These are phyloP conservation scores for Torymus tubicola DNA, from an alignment of 2,888 invertebrate species.

Conservation along the genomic window DNA sequence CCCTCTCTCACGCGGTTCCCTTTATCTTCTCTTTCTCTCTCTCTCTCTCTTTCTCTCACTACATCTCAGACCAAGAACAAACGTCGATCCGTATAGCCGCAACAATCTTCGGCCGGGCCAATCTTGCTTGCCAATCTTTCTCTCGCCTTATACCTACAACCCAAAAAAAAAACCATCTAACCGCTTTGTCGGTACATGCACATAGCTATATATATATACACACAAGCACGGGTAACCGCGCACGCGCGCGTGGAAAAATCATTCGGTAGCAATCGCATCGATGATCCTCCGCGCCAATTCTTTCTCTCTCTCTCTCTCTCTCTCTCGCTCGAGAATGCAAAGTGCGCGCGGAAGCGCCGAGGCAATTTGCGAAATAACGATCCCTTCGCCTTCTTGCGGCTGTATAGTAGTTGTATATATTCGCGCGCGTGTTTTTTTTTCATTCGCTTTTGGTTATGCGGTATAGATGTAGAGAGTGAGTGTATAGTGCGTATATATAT, in stretches of 20 bases:
- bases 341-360: constrained; percentile 58
- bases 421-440: neutral
- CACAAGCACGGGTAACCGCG: constrained; percentile 19
- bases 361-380: constrained; percentile 63
- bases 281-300: constrained; percentile 67
- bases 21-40: too few relatives aligned
- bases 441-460: neutral
- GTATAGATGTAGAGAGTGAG: too few relatives aligned
- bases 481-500: too few relatives aligned
- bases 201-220: constrained; percentile 51
- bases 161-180: neutral
- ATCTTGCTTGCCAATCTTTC: neutral
- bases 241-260: constrained; percentile 37
- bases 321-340: constrained; percentile 30
- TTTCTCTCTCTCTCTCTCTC: neutral
- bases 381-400: constrained; percentile 41
- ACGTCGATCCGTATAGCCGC: too few relatives aligned
- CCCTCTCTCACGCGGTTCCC: too few relatives aligned
- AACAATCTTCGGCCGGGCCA: too few relatives aligned
- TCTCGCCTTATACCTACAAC: neutral
- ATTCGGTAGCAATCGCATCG: constrained; percentile 71
- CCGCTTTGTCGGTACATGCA: too few relatives aligned
- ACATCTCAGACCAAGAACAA: neutral
- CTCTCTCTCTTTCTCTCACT: too few relatives aligned
- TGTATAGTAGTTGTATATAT: constrained; percentile 14